Evolutionary conservation across 2,113 vertebrate species (phyloP).

Genomic region (Periophthalmodon schlosseri): DNA sequence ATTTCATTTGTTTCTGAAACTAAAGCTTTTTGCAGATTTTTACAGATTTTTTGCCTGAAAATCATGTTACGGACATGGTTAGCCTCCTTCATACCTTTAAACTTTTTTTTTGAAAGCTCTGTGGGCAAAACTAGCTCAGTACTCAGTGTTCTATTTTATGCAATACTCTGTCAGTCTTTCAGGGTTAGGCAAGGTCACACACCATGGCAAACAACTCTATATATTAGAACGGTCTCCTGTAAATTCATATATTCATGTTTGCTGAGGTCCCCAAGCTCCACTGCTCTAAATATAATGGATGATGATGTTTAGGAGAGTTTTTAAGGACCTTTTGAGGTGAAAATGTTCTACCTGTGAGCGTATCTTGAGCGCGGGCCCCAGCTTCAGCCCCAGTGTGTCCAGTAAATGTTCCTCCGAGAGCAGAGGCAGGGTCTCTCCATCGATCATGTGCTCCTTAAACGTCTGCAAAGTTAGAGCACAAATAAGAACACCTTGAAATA

Average conservation of each 20-base stretch:
- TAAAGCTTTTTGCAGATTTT: too few relatives aligned
- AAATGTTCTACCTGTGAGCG: constrained; percentile 86
- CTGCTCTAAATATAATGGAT: neutral
- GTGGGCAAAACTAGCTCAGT: neutral
- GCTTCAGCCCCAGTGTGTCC: constrained; percentile 90
- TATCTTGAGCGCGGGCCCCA: constrained; percentile 93
- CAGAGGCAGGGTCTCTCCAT: constrained; percentile 92
- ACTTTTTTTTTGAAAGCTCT: too few relatives aligned
- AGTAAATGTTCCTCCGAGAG: constrained; percentile 95
- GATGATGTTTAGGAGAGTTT: neutral
- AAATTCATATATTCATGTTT: constrained; percentile 5
- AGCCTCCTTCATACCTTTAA: too few relatives aligned
- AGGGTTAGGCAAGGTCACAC: neutral
- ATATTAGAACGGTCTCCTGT: neutral
- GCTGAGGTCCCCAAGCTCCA: neutral
- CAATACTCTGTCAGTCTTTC: neutral
- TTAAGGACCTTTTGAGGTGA: neutral
- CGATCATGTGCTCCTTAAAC: constrained; percentile 95
- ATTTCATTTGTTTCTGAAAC: too few relatives aligned
- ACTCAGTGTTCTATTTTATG: neutral
- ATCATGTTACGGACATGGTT: too few relatives aligned
- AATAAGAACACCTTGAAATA: constrained; percentile 2
- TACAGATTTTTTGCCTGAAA: too few relatives aligned
- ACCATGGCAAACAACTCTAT: neutral
- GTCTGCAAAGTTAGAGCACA: constrained; percentile 60